Evolutionary conservation across 64 coral and sea anemone genomes (phyloP), one percentile per base, ranked within the genome.

Genomic region (Anthopleura sola): DNA sequence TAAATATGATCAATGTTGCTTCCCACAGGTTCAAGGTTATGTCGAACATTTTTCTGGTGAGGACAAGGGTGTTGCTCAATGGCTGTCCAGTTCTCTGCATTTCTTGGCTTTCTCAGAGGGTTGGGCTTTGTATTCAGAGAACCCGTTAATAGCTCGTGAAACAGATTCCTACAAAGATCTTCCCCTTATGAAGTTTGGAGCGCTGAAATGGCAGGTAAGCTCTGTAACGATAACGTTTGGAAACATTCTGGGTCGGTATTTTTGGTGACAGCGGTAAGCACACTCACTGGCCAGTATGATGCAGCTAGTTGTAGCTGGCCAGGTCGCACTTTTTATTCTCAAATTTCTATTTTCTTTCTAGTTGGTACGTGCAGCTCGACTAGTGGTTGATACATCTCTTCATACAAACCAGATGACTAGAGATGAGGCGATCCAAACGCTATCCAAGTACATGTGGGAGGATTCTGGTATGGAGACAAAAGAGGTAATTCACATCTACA

Each of bases 101-200:
- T 83, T 83, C 49, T 60, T 83, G 32, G 84, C 87, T 3, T 92
- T 92, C 46, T 79, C 86, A 10, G 93, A 92, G 49, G 93, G 93
- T 17, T 89, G 93, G 93, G 90, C 90, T 13, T 84, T 87, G 0
- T 95, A 95, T 29, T 81, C 90, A 1, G 90, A 95, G 74, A 49
- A 92, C 66, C 81, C 88, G 31, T 81, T 95, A 2, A 85, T 85
- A 81, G 77, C 82, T 36, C 55, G 60, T 40, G 89, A 90, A 37
- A 78, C 89, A 78, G 88, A 90, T 79, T 15, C 80, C 37, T 90
- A 90, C 69, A 66, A 84, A 78, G 36, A 34, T 13, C 20, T 82
- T 14, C 88, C 88, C 29, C n/a, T 90, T 1, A 48, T 68, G 9
- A 36, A 53, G 36, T 90, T 84, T n/a, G 68, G 69, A 0, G 82